Base-by-base conservation (phyloP, 2,113 vertebrate species). In the Oostethus manadensis region DNA sequence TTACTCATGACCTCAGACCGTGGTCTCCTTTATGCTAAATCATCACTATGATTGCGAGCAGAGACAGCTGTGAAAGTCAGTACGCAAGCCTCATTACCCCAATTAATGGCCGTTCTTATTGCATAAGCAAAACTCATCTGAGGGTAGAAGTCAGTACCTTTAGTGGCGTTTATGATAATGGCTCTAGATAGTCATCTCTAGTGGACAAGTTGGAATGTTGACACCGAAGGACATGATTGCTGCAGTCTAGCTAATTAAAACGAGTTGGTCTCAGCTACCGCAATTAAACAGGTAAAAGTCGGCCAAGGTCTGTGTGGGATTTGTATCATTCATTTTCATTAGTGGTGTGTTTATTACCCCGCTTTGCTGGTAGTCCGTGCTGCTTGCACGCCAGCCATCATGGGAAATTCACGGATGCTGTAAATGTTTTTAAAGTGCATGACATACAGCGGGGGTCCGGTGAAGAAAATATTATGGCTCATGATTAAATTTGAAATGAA, bases 401-500 rank as follows among this genome's bases (percentile, higher is more conserved):
- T 40, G 77, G 81, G 77, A 77, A 81, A 77, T 86, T 80, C 69
- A 66, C 63, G 13, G 44, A 60, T 64, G 68, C 76, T 67, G 76
- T 85, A 88, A 88, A 86, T 68, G 81, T 85, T 87, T 85, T 79
- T 71, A 72, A 77, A 78, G 80, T 62, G 72, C 70, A 43, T 71
- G 14, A 63, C 73, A 64, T 83, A n/a, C 82, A 84, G 80, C 85
- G 82, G 84, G 60, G 76, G 80, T 81, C 82, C 76, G 70, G 68
- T 82, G 80, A 86, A 84, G 81, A 79, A 88, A 87, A 89, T 86
- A 80, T 88, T 86, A 89, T 78, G 81, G 83, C 76, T 83, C 40
- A n/a, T 91, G 88, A 91, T 91, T 89, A 88, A 88, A 90, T 90
- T 81, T 84, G 73, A 87, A 89, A 90, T 89, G 87, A 90, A 89